Evolutionary conservation across 2,113 vertebrate species (phyloP).

Genomic region (Emberiza fucata): DNA sequence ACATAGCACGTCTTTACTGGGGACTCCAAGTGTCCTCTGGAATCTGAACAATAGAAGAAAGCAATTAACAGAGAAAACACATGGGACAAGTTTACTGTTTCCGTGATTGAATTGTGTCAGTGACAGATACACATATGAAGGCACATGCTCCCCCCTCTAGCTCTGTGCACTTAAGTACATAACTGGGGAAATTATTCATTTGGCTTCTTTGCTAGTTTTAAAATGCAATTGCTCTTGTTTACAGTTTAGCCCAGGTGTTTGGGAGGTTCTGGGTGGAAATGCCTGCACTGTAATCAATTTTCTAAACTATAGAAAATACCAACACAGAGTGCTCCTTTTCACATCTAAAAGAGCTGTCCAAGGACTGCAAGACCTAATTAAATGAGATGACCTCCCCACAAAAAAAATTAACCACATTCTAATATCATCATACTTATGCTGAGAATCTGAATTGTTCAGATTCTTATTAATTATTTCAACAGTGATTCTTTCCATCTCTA

Average conservation of each 20-base stretch:
- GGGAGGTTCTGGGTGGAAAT: neutral
- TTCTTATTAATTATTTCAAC: neutral
- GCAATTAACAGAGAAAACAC: constrained; percentile 55
- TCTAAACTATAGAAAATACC: neutral
- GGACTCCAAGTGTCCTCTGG: neutral
- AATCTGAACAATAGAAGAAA: constrained; percentile 49
- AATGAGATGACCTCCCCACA: neutral
- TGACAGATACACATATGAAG: neutral
- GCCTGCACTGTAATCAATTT: neutral
- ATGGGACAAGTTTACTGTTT: constrained; percentile 38
- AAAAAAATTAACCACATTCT: neutral
- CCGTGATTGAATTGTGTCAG: neutral
- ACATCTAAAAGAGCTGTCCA: neutral
- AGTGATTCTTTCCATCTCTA: neutral
- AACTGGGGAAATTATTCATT: neutral
- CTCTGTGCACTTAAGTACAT: neutral
- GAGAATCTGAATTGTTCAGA: neutral
- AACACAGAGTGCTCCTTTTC: neutral
- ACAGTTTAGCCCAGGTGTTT: neutral
- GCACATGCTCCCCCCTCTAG: neutral
- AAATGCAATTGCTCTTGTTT: neutral
- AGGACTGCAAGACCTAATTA: neutral
- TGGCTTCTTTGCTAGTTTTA: neutral
- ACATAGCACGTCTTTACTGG: neutral
- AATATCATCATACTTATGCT: neutral